Conservation (phyloP, 2,888 invertebrate genomes). For the Tillus elongatus region DNA sequence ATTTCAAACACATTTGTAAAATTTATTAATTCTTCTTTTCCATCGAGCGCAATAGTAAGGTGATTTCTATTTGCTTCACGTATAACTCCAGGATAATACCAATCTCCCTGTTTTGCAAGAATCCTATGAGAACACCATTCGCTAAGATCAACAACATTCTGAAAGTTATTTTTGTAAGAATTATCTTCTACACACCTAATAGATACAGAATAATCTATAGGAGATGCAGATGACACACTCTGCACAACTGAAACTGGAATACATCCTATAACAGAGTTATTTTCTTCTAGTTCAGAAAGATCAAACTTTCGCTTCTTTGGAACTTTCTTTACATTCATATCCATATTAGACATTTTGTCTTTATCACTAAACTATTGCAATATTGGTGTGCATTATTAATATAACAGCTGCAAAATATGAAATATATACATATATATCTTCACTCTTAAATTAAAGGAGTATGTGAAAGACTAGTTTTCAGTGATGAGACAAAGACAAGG, state of each 20-base stretch:
- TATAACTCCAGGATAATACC: slow-evolving; percentile 84
- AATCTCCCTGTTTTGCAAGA: slow-evolving; percentile 72
- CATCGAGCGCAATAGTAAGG: slow-evolving; percentile 74
- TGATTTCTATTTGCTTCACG: slow-evolving; percentile 55
- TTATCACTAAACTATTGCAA: too few relatives aligned
- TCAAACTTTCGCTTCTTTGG: slow-evolving; percentile 91
- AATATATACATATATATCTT: too few relatives aligned
- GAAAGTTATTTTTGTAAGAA: slow-evolving; percentile 22
- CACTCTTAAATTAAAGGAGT: too few relatives aligned
- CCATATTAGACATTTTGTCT: too few relatives aligned
- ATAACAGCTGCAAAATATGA: too few relatives aligned
- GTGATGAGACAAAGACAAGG: too few relatives aligned
- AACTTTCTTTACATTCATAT: slow-evolving; percentile 61
- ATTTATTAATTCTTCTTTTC: slow-evolving; percentile 57
- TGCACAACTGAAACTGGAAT: slow-evolving; percentile 39
- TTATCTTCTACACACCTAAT: slow-evolving; percentile 28
- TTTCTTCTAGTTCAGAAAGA: slow-evolving; percentile 65
- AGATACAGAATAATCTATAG: slow-evolving; percentile 37
- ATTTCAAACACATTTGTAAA: slow-evolving; percentile 75
- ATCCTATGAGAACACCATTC: slow-evolving; percentile 93
- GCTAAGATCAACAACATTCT: slow-evolving; percentile 63
- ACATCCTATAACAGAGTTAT: slow-evolving; percentile 23
- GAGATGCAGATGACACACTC: slow-evolving; percentile 34
- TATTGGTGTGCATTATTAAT: too few relatives aligned
- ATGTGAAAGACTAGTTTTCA: too few relatives aligned